These are phyloP conservation scores for Mycetomoellerius zeteki DNA, from an alignment of 1,140 invertebrate species.

Conservation along the genomic window DNA sequence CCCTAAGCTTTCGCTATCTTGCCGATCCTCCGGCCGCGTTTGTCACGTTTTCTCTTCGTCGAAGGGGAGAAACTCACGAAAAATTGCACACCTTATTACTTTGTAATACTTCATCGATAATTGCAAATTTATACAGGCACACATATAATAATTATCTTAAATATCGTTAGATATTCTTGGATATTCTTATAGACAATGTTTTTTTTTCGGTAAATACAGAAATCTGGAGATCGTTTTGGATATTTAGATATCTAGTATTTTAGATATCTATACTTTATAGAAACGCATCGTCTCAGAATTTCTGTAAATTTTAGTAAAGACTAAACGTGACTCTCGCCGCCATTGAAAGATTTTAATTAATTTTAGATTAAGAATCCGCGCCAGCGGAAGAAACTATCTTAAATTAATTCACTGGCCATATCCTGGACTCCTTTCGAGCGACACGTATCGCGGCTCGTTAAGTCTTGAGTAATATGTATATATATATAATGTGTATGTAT, in stretches of 20 bases:
- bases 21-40: not conserved
- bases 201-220: slow-evolving; percentile 30
- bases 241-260: not conserved
- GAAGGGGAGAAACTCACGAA: not conserved
- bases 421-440: slow-evolving; percentile 43
- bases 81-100: slow-evolving; percentile 1
- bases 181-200: not conserved
- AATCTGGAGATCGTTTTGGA: not conserved
- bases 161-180: slow-evolving; percentile 29
- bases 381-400: slow-evolving; percentile 7
- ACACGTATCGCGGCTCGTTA: slow-evolving; percentile 38
- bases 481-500: slow-evolving; percentile 60
- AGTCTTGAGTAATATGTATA: slow-evolving; percentile 63
- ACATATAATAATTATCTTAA: not conserved
- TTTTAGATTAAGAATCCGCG: slow-evolving; percentile 10
- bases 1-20: slow-evolving; percentile 3
- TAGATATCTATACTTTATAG: not conserved
- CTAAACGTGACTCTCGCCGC: slow-evolving; percentile 6
- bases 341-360: not conserved
- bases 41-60: not conserved
- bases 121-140: slow-evolving; percentile 8
- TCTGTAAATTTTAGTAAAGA: not conserved
- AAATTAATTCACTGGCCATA: slow-evolving; percentile 12
- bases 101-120: not conserved
- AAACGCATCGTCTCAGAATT: not conserved